phyloP scores from a whole-genome alignment of 2,888 invertebrate species.

The Acanthosoma haemorrhoidale region DNA sequence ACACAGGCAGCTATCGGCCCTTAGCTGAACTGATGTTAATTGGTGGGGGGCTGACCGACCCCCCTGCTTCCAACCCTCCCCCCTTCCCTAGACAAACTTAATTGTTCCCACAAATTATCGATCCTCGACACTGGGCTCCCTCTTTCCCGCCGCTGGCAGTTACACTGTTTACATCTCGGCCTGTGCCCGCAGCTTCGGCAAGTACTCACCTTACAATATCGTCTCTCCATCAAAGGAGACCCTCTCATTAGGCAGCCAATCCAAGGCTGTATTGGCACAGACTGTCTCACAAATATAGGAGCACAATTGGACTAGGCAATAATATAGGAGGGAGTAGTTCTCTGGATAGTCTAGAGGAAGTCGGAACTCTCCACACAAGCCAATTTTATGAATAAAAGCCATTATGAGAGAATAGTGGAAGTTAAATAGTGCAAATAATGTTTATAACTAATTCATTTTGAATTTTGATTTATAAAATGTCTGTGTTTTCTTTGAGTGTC shows the following conservation, averaged over 20 bases:
- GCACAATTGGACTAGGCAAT: not conserved
- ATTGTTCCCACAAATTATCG: conserved; percentile 29
- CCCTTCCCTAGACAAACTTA: conserved; percentile 8
- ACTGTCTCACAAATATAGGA: not conserved
- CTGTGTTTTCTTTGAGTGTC: no score
- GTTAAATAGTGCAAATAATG: no score
- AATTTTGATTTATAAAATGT: no score
- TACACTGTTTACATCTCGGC: not conserved
- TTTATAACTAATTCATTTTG: no score
- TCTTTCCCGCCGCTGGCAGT: not conserved
- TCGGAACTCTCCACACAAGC: no score
- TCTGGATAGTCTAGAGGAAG: no score
- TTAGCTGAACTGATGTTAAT: conserved; percentile 14
- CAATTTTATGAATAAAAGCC: no score
- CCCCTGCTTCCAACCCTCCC: not conserved
- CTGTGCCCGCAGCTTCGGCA: not conserved
- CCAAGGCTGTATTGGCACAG: not conserved
- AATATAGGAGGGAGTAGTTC: no score
- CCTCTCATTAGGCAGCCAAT: not conserved
- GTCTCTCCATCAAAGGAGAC: not conserved
- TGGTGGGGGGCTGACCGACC: conserved; percentile 16
- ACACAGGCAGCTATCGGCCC: not conserved
- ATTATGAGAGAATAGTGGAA: no score
- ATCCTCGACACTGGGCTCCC: conserved; percentile 10
- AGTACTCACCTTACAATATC: no score